Conservation (phyloP, 2,797 vertebrate species). For the Notolepis coatsorum region DNA sequence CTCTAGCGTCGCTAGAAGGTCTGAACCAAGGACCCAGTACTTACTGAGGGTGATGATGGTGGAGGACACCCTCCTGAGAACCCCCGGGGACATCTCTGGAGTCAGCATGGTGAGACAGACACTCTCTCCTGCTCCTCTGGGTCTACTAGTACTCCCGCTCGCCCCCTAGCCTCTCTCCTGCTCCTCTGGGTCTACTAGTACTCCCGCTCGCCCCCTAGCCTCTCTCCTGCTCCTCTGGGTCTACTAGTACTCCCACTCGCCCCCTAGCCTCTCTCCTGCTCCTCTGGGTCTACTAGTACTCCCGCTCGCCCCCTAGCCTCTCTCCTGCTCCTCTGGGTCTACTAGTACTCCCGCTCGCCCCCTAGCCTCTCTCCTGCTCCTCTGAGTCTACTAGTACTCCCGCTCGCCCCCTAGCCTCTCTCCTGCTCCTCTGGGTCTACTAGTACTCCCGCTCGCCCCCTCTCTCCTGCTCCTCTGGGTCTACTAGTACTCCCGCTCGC, state of each 20-base stretch:
- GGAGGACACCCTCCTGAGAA: conserved; percentile 68
- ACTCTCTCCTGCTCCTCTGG: no score
- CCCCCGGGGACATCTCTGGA: conserved; percentile 61
- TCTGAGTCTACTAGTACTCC: background rate
- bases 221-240: no score
- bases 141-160: background rate
- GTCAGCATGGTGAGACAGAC: conserved; percentile 57
- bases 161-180: background rate
- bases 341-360: background rate
- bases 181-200: background rate
- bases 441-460: background rate
- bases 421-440: no score
- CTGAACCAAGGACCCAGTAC: no score
- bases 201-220: background rate
- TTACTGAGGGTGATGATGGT: conserved; percentile 75
- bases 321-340: no score
- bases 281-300: background rate
- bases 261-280: background rate
- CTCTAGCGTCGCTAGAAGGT: no score
- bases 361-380: background rate
- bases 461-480: background rate
- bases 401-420: background rate
- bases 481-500: background rate
- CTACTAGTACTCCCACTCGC: background rate
- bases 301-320: background rate